Evolutionary conservation across 2,113 vertebrate species (phyloP).

Genomic region (Carassius gibelio): DNA sequence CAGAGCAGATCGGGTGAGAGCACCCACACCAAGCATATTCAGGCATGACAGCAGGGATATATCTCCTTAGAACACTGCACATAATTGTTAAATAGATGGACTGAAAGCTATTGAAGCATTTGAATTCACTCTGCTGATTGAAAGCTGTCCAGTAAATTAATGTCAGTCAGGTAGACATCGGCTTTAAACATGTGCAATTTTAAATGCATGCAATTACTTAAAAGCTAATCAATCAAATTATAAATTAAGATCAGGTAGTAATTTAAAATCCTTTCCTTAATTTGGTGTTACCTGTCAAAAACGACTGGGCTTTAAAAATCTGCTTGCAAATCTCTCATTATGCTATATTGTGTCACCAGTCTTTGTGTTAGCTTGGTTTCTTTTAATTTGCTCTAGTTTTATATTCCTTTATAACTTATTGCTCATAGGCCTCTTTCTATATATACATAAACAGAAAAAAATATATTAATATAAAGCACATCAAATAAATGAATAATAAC

Average conservation of each 20-base stretch:
- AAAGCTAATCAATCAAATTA: neutral
- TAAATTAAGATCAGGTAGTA: neutral
- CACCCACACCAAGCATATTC: neutral
- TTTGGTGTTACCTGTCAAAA: too few relatives aligned
- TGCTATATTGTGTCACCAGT: too few relatives aligned
- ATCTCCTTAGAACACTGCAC: neutral
- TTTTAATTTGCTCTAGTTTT: too few relatives aligned
- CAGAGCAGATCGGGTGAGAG: conserved; percentile 14
- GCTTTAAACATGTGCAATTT: neutral
- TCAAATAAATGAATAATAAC: conserved; percentile 26
- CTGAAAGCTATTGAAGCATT: neutral
- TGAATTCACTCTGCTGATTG: conserved; percentile 4
- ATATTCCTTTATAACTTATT: too few relatives aligned
- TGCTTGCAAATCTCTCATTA: too few relatives aligned
- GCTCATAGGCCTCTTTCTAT: too few relatives aligned
- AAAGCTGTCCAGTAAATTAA: neutral
- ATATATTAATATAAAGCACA: neutral
- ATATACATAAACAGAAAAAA: neutral
- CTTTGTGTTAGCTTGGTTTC: too few relatives aligned
- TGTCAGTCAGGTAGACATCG: neutral
- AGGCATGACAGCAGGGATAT: neutral
- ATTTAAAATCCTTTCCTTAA: neutral
- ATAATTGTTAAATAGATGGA: neutral
- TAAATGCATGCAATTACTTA: neutral
- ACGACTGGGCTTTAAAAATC: too few relatives aligned